Evolutionary conservation across 2,888 invertebrate genomes (phyloP).

Genomic region (Cephus rjabovi): DNA sequence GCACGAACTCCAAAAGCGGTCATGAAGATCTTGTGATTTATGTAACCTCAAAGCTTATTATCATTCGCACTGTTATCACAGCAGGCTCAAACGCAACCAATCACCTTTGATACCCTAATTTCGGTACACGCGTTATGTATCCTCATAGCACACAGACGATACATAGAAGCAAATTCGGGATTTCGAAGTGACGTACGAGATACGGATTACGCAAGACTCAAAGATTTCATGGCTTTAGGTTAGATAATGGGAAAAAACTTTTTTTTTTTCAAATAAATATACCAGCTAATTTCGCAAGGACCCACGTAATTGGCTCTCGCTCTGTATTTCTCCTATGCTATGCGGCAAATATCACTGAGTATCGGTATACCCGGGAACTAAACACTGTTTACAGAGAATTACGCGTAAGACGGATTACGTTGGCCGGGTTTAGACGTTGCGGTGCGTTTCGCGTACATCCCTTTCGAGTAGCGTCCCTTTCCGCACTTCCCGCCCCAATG

Average conservation of each 20-base stretch:
- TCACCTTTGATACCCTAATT: neutral
- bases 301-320: neutral
- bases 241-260: neutral
- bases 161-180: neutral
- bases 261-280: neutral
- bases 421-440: neutral
- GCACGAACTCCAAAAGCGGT: neutral
- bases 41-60: neutral
- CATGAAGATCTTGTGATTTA: neutral
- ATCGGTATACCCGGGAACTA: neutral
- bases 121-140: neutral
- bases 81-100: neutral
- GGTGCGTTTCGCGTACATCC: neutral
- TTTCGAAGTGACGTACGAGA: neutral
- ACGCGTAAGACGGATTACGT: slow-evolving; percentile 2
- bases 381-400: neutral
- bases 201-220: neutral
- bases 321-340: neutral
- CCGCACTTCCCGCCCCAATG: neutral
- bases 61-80: neutral
- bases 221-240: neutral
- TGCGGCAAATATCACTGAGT: neutral
- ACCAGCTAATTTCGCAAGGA: neutral
- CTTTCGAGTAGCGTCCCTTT: neutral
- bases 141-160: too few relatives aligned